Base-by-base conservation (phyloP, 2,888 invertebrate species). In the Drosophila fulvimacula region DNA sequence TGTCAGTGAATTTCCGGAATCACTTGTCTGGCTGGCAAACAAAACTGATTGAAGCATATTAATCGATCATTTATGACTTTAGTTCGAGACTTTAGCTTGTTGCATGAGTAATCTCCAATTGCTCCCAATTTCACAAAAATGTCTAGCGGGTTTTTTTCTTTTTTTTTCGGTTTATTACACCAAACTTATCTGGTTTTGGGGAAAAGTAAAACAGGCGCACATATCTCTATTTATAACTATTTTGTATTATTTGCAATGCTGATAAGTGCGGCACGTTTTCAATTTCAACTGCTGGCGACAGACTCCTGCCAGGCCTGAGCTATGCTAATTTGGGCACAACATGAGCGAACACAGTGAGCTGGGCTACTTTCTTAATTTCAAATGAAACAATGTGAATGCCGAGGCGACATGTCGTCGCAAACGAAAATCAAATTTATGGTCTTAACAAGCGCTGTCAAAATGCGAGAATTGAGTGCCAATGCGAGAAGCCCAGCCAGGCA, bases 381-480 rank as follows among this genome's bases (percentile, higher is more conserved):
- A 75, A 81, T 77, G 76, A 81, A 84, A 88, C 88, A 84, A 78
- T 72, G 81, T 67, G 67, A 61, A 59, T 62, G 76, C 62, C 69
- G 62, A 55, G 34, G 24, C 51, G 51, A 67, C 65, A 76, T 79
- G 79, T 73, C 72, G 78, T 61, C 75, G 73, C 64, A 73, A 73
- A 73, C 73, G 81, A 80, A 78, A 88, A 87, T 82, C 73, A 84
- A 84, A 88, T 88, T 88, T 89, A 88, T 88, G 79, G 84, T 72
- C 76, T 74, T 77, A 82, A 79, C 82, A 88, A 73, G 82, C 76
- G 79, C 81, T 86, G 88, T 83, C 87, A 88, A 83, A 88, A 84
- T 88, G 84, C 67, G 82, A 89, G 87, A 88, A 89, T 88, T 85
- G 88, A 87, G 90, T 88, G 81, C 80, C 79, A 70, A 51, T 38